Percentiles rank a stretch among this genome's conserved stretches.
phyloP scores from a whole-genome alignment of 2,797 vertebrate genomes.

The Siniperca obscura region DNA sequence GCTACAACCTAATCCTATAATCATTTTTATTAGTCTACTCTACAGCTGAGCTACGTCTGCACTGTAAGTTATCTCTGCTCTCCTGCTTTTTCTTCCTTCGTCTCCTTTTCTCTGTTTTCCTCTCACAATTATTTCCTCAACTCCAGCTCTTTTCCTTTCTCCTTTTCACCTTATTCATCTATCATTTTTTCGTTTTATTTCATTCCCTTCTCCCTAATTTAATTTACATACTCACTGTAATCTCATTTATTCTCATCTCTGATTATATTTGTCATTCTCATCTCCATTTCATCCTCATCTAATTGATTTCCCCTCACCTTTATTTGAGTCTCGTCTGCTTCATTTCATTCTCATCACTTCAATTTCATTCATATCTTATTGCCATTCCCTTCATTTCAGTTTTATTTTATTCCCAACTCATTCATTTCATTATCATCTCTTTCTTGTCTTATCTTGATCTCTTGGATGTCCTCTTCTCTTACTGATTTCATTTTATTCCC shows the following conservation, averaged over 20 bases:
- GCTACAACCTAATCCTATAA: constrained; percentile 60
- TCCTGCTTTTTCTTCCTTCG: neutral
- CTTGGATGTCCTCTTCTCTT: neutral
- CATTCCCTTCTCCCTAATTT: neutral
- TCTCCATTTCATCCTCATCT: neutral
- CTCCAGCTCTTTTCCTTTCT: neutral
- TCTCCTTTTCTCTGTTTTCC: neutral
- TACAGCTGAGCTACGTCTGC: constrained; percentile 40
- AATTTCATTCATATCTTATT: neutral
- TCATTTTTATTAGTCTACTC: constrained; percentile 73
- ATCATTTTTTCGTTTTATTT: too few relatives aligned
- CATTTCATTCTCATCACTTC: neutral
- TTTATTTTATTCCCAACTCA: neutral
- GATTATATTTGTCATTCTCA: neutral
- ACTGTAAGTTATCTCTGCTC: neutral
- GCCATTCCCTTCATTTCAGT: too few relatives aligned
- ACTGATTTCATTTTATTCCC: neutral
- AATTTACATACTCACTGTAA: neutral
- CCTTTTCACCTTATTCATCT: neutral
- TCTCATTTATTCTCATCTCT: neutral
- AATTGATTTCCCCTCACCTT: neutral
- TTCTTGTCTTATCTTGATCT: neutral
- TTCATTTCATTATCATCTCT: too few relatives aligned
- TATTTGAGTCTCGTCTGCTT: neutral
- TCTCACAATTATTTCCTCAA: too few relatives aligned